Evolutionary conservation across 2,797 vertebrate species (phyloP).

Genomic region (Catamblyrhynchus diadema): DNA sequence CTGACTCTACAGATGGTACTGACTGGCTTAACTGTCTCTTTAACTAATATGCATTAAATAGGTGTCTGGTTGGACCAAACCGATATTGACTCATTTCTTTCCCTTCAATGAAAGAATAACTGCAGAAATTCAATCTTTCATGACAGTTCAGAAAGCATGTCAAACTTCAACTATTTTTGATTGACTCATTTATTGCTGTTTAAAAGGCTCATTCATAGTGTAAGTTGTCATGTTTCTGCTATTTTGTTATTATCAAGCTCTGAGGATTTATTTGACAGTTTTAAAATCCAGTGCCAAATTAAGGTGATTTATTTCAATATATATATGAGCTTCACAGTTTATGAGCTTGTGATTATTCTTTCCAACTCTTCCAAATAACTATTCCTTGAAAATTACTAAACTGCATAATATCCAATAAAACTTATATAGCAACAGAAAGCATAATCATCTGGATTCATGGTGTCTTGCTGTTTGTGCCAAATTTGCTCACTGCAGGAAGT

Average conservation of each 20-base stretch:
- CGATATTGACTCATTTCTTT: background rate
- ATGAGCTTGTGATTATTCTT: constrained; percentile 57
- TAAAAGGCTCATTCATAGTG: background rate
- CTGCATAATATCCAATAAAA: constrained; percentile 40
- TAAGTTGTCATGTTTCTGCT: constrained; percentile 30
- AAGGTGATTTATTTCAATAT: constrained; percentile 63
- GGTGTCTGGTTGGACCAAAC: background rate
- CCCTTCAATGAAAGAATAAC: background rate
- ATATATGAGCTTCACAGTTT: constrained; percentile 42
- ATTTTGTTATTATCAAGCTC: constrained; percentile 11
- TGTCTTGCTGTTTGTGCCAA: background rate
- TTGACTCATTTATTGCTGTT: background rate
- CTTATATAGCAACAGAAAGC: background rate
- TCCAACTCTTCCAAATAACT: constrained; percentile 48
- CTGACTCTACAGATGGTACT: background rate
- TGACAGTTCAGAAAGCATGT: background rate
- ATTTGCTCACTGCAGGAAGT: background rate
- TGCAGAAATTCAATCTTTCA: background rate
- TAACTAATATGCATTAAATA: background rate
- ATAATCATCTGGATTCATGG: background rate
- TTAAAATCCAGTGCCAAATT: constrained; percentile 60
- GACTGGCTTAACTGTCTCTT: background rate
- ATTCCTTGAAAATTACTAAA: constrained; percentile 53
- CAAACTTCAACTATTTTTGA: background rate
- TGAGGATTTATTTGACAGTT: constrained; percentile 52